Base-by-base conservation (phyloP, 37 sponge, comb jelly and placozoan species). In the Ianthella basta region DNA sequence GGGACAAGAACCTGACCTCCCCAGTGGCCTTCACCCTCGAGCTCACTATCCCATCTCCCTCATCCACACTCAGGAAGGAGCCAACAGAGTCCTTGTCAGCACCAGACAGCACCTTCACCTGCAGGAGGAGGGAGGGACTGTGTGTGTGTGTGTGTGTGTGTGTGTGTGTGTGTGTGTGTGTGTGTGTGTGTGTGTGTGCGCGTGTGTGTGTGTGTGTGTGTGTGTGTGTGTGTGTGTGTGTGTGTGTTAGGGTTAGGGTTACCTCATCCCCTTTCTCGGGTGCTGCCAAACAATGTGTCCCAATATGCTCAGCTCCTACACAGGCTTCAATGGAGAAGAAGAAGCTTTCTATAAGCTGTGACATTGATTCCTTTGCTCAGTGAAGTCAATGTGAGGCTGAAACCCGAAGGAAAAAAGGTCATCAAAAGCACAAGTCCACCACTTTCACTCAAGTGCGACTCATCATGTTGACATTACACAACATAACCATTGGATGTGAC, bases 31-130 rank as follows among this genome's bases (percentile, higher is more conserved):
- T 92, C 32, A 95, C 63, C 50, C 50, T 44, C n/a, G n/a, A n/a
- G 50, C 92, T 94, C 18, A 97, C 94, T 24, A 97, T 91, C 3
- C 98, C 98, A 85, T 97, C 98, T 4, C 87, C 96, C 38, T 95
- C 92, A 65, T 97, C 98, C 83, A 95, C 93, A 79, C 92, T 97
- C 59, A 97, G 93, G 12, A 97, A 87, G 19, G 87, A 85, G 30
- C 96, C 98, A 60, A 83, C 82, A 56, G 64, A 38, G 55, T 93
- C 94, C 61, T 80, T 88, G 35, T 84, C 85, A 15, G 79, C 65
- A 50, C 96, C 96, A 72, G 74, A 77, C 38, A 95, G 88, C 0
- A 90, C 88, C 67, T 87, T 93, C 41, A 93, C 90, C 93, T 93
- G 83, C 50, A 44, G 50, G 44, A 37, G 12, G 18, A 0, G 53